These are phyloP conservation scores for Hippocampus zosterae DNA, from an alignment of 2,113 vertebrate genomes.

Conservation along the genomic window DNA sequence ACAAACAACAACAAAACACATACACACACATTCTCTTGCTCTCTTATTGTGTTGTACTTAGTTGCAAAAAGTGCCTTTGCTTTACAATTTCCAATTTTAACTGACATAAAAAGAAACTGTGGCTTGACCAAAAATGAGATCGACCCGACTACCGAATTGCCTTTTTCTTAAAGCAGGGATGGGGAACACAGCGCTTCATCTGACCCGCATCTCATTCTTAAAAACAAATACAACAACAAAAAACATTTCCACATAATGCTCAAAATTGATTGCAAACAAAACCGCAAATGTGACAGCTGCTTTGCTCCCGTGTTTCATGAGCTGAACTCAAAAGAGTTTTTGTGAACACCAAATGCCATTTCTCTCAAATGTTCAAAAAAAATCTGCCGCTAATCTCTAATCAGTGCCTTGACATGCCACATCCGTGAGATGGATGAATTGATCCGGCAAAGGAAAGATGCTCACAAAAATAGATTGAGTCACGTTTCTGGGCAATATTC, in stretches of 20 bases:
- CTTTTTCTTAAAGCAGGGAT: slow-evolving; percentile 73
- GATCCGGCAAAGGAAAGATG: too few species aligned
- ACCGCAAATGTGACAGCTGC: neutral
- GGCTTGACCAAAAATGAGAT: slow-evolving; percentile 84
- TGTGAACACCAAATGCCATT: neutral
- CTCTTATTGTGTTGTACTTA: slow-evolving; percentile 84
- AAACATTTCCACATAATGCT: neutral
- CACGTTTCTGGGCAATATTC: neutral
- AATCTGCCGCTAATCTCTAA: too few species aligned
- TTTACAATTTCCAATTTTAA: slow-evolving; percentile 81
- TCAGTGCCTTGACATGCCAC: too few species aligned
- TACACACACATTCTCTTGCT: slow-evolving; percentile 51
- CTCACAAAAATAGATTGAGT: neutral
- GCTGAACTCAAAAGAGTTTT: neutral
- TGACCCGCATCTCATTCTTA: neutral
- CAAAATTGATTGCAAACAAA: neutral
- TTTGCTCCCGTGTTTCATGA: neutral
- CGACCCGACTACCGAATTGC: slow-evolving; percentile 90
- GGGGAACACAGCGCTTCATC: neutral
- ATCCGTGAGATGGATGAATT: too few species aligned
- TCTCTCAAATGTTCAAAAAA: neutral
- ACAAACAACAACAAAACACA: slow-evolving; percentile 72
- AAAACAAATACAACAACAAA: neutral
- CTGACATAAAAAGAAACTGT: slow-evolving; percentile 72
- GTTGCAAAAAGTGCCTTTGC: slow-evolving; percentile 98